These are phyloP conservation scores for Plebejus melissa DNA, from an alignment of 2,888 invertebrate genomes.

Conservation along the genomic window DNA sequence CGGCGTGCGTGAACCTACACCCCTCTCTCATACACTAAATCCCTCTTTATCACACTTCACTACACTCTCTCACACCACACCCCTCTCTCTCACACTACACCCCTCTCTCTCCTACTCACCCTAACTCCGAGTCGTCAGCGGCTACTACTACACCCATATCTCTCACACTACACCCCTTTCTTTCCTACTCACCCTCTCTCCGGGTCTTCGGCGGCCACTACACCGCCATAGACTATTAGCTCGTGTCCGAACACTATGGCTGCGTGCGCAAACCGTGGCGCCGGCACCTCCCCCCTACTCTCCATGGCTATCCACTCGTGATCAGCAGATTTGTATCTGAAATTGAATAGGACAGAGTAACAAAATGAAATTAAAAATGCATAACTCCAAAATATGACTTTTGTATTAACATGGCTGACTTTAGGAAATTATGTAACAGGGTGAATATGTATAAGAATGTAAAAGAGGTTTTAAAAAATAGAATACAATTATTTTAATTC, in stretches of 20 bases:
- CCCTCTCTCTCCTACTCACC: background rate
- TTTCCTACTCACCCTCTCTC: constrained; percentile 60
- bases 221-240: constrained; percentile 96
- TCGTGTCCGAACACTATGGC: constrained; percentile 93
- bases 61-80: background rate
- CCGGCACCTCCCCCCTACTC: constrained; percentile 71
- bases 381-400: too few species aligned
- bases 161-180: background rate
- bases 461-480: too few species aligned
- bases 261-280: constrained; percentile 92
- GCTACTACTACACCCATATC: too few species aligned
- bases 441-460: too few species aligned
- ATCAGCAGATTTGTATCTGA: constrained; percentile 56
- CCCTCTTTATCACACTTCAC: background rate
- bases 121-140: too few species aligned
- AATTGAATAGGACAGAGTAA: constrained; percentile 10
- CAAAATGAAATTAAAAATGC: background rate
- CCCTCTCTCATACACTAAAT: background rate
- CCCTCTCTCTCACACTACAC: background rate
- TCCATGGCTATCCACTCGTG: constrained; percentile 52
- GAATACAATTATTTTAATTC: too few species aligned
- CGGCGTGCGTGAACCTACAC: too few species aligned
- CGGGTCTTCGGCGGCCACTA: constrained; percentile 74
- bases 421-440: too few species aligned
- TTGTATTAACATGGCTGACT: too few species aligned